Evolutionary conservation across 2,113 vertebrate genomes (phyloP).

Genomic region (Cyrtonyx montezumae): DNA sequence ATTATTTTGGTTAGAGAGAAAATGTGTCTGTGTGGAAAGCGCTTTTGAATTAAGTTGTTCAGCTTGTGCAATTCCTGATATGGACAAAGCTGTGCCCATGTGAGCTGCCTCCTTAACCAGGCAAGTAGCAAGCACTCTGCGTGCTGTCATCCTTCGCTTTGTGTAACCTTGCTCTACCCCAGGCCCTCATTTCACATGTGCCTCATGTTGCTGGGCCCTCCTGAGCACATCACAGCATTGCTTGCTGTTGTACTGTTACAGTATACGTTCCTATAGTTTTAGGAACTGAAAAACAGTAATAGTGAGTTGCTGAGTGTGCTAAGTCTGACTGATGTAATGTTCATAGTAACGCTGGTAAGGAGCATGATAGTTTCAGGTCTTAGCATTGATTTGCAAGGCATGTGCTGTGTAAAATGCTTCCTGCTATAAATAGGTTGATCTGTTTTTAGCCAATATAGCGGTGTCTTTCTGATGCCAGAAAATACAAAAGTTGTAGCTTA

Average conservation of each 20-base stretch:
- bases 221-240: not conserved
- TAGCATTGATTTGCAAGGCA: not conserved
- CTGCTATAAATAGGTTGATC: rapidly evolving
- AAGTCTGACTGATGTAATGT: not conserved
- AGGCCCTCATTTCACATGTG: not conserved
- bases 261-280: not conserved
- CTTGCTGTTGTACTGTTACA: not conserved
- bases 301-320: not conserved
- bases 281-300: not conserved
- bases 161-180: not conserved
- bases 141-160: not conserved
- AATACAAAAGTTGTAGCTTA: not conserved
- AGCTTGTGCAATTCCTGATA: constrained; percentile 14
- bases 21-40: not conserved
- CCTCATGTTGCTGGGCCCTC: not conserved
- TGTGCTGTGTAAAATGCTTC: rapidly evolving
- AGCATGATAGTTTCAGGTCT: not conserved
- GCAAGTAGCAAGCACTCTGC: too few species aligned
- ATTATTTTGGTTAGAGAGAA: not conserved
- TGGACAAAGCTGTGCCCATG: not conserved
- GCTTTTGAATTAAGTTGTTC: not conserved
- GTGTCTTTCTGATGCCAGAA: not conserved
- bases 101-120: not conserved
- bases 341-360: rapidly evolving
- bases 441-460: not conserved